Base-by-base conservation (phyloP, 2,113 vertebrate genomes). In the Anthoscopus minutus region DNA sequence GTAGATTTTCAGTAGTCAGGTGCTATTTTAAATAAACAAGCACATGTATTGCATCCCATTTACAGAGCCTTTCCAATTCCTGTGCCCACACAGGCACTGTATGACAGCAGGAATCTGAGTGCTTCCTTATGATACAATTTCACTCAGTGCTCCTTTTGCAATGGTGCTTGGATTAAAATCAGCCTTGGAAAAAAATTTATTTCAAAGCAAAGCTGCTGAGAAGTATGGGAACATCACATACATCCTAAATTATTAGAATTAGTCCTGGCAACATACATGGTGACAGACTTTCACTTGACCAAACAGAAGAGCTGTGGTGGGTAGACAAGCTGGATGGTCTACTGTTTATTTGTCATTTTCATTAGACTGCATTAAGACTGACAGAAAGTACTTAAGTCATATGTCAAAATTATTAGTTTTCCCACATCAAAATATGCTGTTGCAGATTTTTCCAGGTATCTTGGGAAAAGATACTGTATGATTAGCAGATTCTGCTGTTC, bases 1-100 rank as follows among this genome's bases (percentile, higher is more conserved):
- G 0, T 10, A 61, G 42, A 72, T 64, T 81, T 50, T 70, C 72
- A 64, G 76, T 9, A 37, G 54, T 7, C 0, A 0, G 6, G 10
- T 66, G 58, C 4, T 73, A 27, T 57, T 92, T 86, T 44, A 81
- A 89, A 91, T 50, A 70, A 91, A 71, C 31, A 90, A 82, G 30
- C 7, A n/a, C 3, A 16, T 14, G 19, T 38, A 35, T 84, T 44
- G 12, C 33, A 57, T 56, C 65, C 44, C 65, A 54, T 24, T 66
- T 61, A 57, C 23, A 44, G 56, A 81, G 38, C 15, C 31, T 56
- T 90, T 78, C 51, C 30, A 70, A 4, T 47, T 87, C 45, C 48
- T 66, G 47, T 38, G 61, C 38, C 33, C 69, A 56, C 37, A 20
- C 11, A 23, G 27, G 48, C 38, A 44, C 69, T 45, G 18, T 24